Conservation (phyloP, 2,888 invertebrate species). For the Dolichopus griseipennis region DNA sequence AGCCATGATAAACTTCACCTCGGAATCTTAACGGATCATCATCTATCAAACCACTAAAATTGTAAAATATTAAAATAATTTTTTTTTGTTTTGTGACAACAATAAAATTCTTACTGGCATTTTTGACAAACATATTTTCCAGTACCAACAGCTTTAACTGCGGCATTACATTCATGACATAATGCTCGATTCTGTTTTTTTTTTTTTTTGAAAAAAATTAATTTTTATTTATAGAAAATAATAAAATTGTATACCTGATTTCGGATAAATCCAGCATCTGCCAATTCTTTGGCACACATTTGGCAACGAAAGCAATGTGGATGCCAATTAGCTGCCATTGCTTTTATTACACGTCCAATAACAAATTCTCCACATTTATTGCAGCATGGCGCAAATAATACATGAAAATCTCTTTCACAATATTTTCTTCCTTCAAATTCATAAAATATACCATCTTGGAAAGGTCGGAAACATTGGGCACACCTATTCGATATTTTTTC, state of each 20-base stretch:
- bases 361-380: conserved; percentile 88
- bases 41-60: conserved; percentile 72
- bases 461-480: conserved; percentile 97
- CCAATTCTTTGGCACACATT: conserved; percentile 81
- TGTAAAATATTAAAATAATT: conserved; percentile 7
- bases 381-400: conserved; percentile 88
- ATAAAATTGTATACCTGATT: conserved; percentile 53
- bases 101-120: conserved; percentile 73
- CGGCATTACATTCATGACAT: conserved; percentile 94
- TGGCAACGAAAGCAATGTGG: conserved; percentile 96
- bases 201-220: too few species aligned
- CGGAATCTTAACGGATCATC: conserved; percentile 84
- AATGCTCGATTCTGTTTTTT: conserved; percentile 53
- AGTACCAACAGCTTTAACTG: conserved; percentile 86
- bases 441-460: conserved; percentile 95
- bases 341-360: conserved; percentile 97
- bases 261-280: conserved; percentile 95
- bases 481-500: conserved; percentile 58
- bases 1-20: conserved; percentile 97
- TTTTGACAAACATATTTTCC: conserved; percentile 97
- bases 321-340: conserved; percentile 99
- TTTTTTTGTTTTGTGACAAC: neutral
- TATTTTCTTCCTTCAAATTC: conserved; percentile 99
- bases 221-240: neutral
- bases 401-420: conserved; percentile 98